Base-by-base conservation (phyloP, 2,888 invertebrate species). In the Hemicrepidius hirtus region DNA sequence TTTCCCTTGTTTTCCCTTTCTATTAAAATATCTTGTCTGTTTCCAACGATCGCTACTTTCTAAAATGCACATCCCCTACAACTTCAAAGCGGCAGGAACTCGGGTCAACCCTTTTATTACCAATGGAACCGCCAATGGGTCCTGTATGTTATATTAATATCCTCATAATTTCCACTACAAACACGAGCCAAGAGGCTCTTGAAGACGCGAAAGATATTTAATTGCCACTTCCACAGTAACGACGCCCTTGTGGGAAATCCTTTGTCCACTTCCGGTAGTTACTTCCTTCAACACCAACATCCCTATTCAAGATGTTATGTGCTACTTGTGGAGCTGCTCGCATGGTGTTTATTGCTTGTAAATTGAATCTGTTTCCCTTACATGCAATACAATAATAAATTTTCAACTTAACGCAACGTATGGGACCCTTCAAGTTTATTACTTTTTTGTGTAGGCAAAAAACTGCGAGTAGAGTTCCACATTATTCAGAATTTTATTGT, bases 171-270 rank as follows among this genome's bases (percentile, higher is more conserved):
- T 62, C 18, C 44, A 44, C 46, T 24, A 28, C 41, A 62, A 57
- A 62, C 62, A 59, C 35, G 32, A n/a, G 50, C n/a, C 37, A 50
- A 68, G 59, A 16, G 59, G 44, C 59, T 49, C 55, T 66, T 53
- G 32, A 44, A 32, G 46, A 35, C 59, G 57, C 24, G 59, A 68
- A 49, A 68, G 60, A 49, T 60, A 59, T 68, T 68, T 68, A 68
- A 68, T 68, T 68, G 62, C 62, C 53, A 68, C 68, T 62, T 62
- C 32, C 62, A n/a, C 28, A 12, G 59, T 68, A 68, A 68, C 60
- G 68, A 63, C 49, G 62, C 62, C 50, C 68, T 62, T 68, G 68
- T 44, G 68, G 68, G 18, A 53, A 50, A 68, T 53, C 68, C 53
- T 63, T 62, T 68, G 68, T 68, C 60, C 62, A 62, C 50, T 68